Evolutionary conservation across 2,888 invertebrate genomes (phyloP), one percentile per base, ranked within the genome.

Genomic region (Bugula neritina): DNA sequence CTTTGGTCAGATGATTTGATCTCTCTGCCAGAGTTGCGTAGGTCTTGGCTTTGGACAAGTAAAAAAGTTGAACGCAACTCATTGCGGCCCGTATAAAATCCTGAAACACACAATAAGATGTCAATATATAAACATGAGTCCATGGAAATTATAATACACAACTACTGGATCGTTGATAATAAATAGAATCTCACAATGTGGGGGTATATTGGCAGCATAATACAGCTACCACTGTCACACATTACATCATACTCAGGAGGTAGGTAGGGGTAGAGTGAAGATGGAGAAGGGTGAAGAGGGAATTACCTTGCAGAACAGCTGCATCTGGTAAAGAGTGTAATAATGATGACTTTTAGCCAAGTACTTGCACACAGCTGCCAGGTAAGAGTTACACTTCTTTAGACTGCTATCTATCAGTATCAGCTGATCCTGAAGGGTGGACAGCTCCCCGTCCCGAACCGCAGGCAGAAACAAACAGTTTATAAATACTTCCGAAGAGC

Each of bases 1-100:
- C 84, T 27, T 77, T 78, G 71, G 77, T 76, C 35, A 85, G 78
- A 74, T 79, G 77, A 52, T 78, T 75, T n/a, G 80, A 73, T 5
- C 81, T 76, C 1, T 75, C 75, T 69, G 77, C 76, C 29, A 84
- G 77, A 74, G 79, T 80, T 52, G 77, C 74, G 74, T 84, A 84
- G 69, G 77, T 79, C n/a, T 76, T 76, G n/a, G 83, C 82, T 1
- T 80, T 80, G 23, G 77, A 75, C 73, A 79, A 79, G 76, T 83
- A 83, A 78, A 84, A 84, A 72, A 80, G 78, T 27, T 77, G 80
- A 72, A 84, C 81, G 74, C 84, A 84, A 10, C 83, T 85, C 80
- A 84, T 84, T 31, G 84, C 83, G 35, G 85, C 84, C 72, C 85
- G 77, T 17, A 84, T 78, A 76, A 78, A 83, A 78, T 85, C 85